Evolutionary conservation across 2,113 vertebrate species (phyloP), one percentile per base, ranked within the genome.

Genomic region (Camelus dromedarius): DNA sequence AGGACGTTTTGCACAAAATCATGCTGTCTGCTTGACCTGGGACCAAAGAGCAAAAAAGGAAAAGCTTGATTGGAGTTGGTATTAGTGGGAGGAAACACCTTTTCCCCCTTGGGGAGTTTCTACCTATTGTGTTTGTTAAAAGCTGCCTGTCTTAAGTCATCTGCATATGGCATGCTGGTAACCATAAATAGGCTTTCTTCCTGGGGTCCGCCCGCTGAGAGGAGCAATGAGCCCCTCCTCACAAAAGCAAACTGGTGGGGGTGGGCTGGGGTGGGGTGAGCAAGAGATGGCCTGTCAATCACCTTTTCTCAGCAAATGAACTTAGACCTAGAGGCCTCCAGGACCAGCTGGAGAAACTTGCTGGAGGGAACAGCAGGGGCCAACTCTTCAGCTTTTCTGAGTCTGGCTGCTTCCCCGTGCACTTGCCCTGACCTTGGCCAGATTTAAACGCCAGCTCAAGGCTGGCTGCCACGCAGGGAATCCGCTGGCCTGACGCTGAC

Each of bases 1-100:
- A 93, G 60, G 76, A 30, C 46, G 76, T n/a, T 82, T 95, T 48
- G 18, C 52, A 64, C 67, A 96, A 91, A 93, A 62, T 7, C 35
- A 48, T 32, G 6, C 1, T 69, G 10, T 38, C 11, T 76, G n/a
- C 66, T 70, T 88, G 38, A 64, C 69, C 35, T 82, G 54, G 3
- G 32, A 83, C 54, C 81, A 95, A 93, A 93, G n/a, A 1, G 1
- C 48, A 16, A 35, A 69, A 82, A 72, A 35, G 46, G 58, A 50
- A 30, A 28, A 89, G 22, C 50, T 35, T 72, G 6, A 66, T 6
- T 73, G 58, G 75, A 83, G 19, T 58, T 84, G 32, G 30, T 13
- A 35, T 64, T 56, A 54, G 18, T 56, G 19, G 46, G 13, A 87
- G 30, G n/a, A 70, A 89, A 83, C 8, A 62, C 67, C 26, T 1